Evolutionary conservation across 2,113 vertebrate genomes (phyloP), one percentile per base, ranked within the genome.

Genomic region (Mustelus asterias): DNA sequence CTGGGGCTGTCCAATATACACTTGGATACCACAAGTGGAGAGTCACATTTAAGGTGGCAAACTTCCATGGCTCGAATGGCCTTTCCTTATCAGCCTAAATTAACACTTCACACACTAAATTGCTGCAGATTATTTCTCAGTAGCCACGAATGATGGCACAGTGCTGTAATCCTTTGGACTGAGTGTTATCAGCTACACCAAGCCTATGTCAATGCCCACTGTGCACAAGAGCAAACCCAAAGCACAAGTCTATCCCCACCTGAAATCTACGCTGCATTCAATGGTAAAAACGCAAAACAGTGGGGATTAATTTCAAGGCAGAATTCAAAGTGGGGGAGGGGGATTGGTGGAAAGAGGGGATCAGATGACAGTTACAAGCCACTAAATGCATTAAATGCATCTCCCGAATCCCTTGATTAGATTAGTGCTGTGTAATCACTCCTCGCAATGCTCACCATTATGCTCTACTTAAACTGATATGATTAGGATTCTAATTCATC

Each of bases 401-500:
- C 69, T 41, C 70, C 4, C 1, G 69, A 44, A 95, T 95, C 65
- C 44, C 11, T 70, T 95, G 67, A 95, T 72, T 72, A 48, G 93
- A 94, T 95, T 54, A 95, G 67, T 72, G 41, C 41, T 54, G 22
- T 54, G 24, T 29, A 95, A 72, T 95, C 69, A 22, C 26, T 8
- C 41, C 22, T 72, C 1, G 41, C 37, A 16, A 93, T 67, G 94
- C 41, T 95, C 72, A 95, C 26, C 69, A 95, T 72, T 95, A 72
- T 95, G 72, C 94, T 76, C 67, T 29, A 54, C 13, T 76, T 76
- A 70, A 70, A 44, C 44, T 95, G 69, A 95, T 76, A 72, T 95
- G 67, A 72, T 95, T 95, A 95, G 93, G 93, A 70, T 72, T 95
- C 41, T 69, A 70, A 72, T 70, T 48, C 65, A 95, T 95, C 65